These are phyloP conservation scores for Gymnodraco acuticeps DNA, from an alignment of 2,797 vertebrate genomes.

Conservation along the genomic window DNA sequence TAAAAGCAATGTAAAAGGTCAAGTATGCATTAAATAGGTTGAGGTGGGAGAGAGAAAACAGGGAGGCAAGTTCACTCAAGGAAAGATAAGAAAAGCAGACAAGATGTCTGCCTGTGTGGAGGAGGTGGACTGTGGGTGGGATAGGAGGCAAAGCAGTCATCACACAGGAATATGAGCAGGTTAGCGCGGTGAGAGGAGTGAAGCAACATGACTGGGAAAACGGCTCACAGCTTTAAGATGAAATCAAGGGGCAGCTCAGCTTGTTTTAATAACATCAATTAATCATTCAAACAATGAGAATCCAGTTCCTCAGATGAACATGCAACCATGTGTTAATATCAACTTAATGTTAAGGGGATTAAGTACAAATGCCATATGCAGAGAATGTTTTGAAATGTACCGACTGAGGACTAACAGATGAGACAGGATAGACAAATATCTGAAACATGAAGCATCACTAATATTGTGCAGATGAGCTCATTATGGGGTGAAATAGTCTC, in stretches of 20 bases:
- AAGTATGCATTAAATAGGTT: constrained; percentile 36
- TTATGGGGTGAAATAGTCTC: not conserved
- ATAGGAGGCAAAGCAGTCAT: constrained; percentile 33
- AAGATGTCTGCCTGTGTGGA: constrained; percentile 33
- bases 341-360: not conserved
- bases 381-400: not conserved
- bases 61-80: constrained; percentile 22
- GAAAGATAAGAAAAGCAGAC: constrained; percentile 39
- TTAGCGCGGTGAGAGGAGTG: constrained; percentile 11
- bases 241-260: not conserved
- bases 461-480: not conserved
- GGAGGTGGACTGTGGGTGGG: constrained; percentile 32
- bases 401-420: not conserved
- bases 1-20: constrained; percentile 33
- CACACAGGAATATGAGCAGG: constrained; percentile 12
- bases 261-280: not conserved
- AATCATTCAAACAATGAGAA: not conserved
- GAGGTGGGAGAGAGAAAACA: constrained; percentile 22
- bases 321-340: too few relatives aligned
- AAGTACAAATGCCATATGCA: not conserved
- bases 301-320: too few relatives aligned
- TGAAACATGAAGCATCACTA: not conserved
- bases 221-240: too few relatives aligned
- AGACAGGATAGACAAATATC: not conserved
- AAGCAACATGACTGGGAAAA: not conserved